Conservation (phyloP, 2,888 invertebrate species). For the Serrognathus titanus region DNA sequence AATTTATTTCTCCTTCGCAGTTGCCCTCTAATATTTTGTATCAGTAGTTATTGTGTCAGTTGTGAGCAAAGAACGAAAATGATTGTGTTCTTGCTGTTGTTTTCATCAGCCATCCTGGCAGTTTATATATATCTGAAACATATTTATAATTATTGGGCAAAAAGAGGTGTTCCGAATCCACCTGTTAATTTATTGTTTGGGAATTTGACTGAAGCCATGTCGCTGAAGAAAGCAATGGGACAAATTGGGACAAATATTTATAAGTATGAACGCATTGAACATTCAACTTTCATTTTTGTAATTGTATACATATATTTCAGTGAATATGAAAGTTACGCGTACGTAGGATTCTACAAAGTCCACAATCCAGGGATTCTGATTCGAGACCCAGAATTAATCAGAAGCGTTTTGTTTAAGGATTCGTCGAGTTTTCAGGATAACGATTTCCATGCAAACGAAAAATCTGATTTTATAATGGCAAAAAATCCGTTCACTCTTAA, state of each 20-base stretch:
- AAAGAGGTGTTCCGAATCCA: constrained; percentile 42
- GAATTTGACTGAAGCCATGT: constrained; percentile 33
- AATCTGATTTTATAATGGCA: constrained; percentile 49
- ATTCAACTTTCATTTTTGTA: neutral
- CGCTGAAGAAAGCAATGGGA: constrained; percentile 34
- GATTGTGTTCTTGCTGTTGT: constrained; percentile 1
- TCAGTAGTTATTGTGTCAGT: too few species aligned
- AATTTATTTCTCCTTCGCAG: too few species aligned
- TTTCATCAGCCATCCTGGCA: neutral
- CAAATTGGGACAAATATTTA: constrained; percentile 40
- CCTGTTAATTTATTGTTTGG: constrained; percentile 41
- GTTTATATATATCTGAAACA: constrained; percentile 2
- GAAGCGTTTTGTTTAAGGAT: constrained; percentile 37
- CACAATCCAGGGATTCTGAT: constrained; percentile 35
- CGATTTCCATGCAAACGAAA: constrained; percentile 39
- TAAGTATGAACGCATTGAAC: constrained; percentile 29
- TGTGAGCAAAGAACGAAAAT: neutral
- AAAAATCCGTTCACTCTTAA: constrained; percentile 50
- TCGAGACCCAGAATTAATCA: constrained; percentile 41
- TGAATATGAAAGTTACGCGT: constrained; percentile 33
- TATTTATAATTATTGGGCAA: constrained; percentile 39
- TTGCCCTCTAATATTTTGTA: too few species aligned
- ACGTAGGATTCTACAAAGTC: constrained; percentile 40
- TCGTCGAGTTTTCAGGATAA: constrained; percentile 43
- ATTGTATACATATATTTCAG: constrained; percentile 25